These are phyloP conservation scores for Brienomyrus longianalis DNA, from an alignment of 2,113 vertebrate species.

Conservation along the genomic window DNA sequence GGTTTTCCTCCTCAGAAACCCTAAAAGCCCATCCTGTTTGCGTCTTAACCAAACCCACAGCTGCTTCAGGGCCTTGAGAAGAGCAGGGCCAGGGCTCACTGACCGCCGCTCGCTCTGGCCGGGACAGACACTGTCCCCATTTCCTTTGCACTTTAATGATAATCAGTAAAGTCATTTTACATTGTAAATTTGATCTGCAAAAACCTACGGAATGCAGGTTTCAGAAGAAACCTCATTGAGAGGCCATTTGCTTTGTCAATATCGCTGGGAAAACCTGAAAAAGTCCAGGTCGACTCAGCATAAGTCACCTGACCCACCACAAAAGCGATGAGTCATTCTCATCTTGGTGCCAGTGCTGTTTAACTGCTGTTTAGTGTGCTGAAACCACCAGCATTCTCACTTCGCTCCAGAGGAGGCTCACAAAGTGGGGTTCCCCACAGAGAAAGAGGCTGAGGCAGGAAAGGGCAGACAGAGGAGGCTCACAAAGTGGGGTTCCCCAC, in stretches of 20 bases:
- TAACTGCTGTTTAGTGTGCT: background rate
- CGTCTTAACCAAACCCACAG: constrained; percentile 62
- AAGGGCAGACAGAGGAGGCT: too few species aligned
- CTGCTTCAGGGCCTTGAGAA: constrained; percentile 14
- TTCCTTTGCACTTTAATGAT: background rate
- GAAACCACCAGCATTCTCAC: background rate
- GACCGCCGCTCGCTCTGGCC: background rate
- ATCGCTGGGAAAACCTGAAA: background rate
- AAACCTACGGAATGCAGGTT: background rate
- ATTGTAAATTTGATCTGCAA: background rate
- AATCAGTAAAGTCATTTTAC: background rate
- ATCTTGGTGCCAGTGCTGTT: constrained; percentile 32
- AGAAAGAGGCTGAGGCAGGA: background rate
- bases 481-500: too few species aligned
- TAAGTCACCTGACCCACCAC: background rate
- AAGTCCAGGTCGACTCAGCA: background rate
- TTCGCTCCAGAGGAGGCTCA: background rate
- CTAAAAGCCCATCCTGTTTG: constrained; percentile 66
- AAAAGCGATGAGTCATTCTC: constrained; percentile 33
- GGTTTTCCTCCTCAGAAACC: constrained; percentile 63
- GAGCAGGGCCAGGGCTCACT: background rate
- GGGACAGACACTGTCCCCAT: background rate
- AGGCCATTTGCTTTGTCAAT: background rate
- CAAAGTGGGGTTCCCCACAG: background rate
- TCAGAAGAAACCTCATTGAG: background rate